Conservation (phyloP, 2,113 vertebrate species). For the Sapajus apella region DNA sequence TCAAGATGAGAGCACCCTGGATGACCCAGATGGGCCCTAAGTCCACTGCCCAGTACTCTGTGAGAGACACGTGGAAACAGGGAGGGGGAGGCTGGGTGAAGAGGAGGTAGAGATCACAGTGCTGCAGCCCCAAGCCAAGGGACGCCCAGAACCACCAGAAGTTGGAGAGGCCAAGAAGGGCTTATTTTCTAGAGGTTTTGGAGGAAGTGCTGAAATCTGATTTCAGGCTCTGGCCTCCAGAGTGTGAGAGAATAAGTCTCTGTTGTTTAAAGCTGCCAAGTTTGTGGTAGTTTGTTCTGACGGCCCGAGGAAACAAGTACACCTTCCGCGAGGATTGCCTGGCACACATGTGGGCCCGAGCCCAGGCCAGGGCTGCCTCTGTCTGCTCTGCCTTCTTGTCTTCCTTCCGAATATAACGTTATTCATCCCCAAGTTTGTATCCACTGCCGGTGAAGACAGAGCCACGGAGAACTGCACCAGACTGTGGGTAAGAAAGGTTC, state of each 20-base stretch:
- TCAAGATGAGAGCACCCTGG: neutral
- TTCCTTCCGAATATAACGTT: neutral
- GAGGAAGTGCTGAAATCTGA: too few species aligned
- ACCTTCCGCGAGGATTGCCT: neutral
- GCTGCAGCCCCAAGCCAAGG: too few species aligned
- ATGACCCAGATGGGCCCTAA: neutral
- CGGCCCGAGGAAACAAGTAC: neutral
- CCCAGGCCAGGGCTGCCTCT: fast-evolving
- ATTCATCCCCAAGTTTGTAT: neutral
- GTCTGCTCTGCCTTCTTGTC: neutral
- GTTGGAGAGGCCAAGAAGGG: too few species aligned
- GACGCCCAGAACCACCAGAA: neutral
- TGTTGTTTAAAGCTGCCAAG: neutral
- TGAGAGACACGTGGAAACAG: neutral
- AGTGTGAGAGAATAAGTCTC: neutral
- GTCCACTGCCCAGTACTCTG: neutral
- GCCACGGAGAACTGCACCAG: neutral
- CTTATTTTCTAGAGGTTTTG: neutral
- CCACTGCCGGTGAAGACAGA: neutral
- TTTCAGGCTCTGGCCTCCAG: neutral
- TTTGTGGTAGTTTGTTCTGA: neutral
- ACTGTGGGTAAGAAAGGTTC: neutral
- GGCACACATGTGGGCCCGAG: neutral
- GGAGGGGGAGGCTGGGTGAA: neutral
- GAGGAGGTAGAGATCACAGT: too few species aligned